These are phyloP conservation scores for Leguminivora glycinivorella DNA, from an alignment of 1,140 invertebrate genomes.

Conservation along the genomic window DNA sequence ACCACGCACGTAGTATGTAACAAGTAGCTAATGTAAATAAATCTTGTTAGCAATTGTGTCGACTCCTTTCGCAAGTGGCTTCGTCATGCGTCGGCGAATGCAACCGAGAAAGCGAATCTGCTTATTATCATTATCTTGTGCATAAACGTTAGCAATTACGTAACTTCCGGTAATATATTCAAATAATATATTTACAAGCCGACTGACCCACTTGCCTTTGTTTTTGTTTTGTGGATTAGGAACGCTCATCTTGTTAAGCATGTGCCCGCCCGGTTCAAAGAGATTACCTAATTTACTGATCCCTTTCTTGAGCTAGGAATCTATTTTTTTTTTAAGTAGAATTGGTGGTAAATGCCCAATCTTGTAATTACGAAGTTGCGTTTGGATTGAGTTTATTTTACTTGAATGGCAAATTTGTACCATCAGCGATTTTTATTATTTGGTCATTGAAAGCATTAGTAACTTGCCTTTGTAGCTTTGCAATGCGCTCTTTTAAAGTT, in stretches of 20 bases:
- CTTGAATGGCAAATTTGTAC: too few relatives aligned
- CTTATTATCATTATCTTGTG: slow-evolving; percentile 24
- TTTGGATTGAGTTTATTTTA: too few relatives aligned
- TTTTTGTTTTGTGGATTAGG: slow-evolving; percentile 10
- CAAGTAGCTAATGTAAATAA: slow-evolving; percentile 8
- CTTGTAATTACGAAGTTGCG: too few relatives aligned
- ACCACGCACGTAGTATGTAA: neutral
- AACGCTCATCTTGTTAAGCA: slow-evolving; percentile 4
- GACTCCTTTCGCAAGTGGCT: slow-evolving; percentile 7
- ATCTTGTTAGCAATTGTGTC: slow-evolving; percentile 19
- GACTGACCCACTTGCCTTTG: slow-evolving; percentile 15
- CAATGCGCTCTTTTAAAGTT: too few relatives aligned
- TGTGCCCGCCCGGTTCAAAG: neutral
- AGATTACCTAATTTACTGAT: too few relatives aligned
- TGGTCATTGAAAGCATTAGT: too few relatives aligned
- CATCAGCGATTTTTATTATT: too few relatives aligned
- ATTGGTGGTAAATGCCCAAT: neutral
- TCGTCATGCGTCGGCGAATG: slow-evolving; percentile 23
- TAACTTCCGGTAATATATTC: slow-evolving; percentile 23
- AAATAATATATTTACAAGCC: slow-evolving; percentile 12
- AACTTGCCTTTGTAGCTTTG: too few relatives aligned
- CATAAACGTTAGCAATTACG: slow-evolving; percentile 19
- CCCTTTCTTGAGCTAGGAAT: too few relatives aligned
- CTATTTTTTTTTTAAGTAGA: neutral
- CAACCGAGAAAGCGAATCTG: slow-evolving; percentile 26